These are phyloP conservation scores for Lumbricus terrestris DNA, from an alignment of 2,888 invertebrate species.

Conservation along the genomic window DNA sequence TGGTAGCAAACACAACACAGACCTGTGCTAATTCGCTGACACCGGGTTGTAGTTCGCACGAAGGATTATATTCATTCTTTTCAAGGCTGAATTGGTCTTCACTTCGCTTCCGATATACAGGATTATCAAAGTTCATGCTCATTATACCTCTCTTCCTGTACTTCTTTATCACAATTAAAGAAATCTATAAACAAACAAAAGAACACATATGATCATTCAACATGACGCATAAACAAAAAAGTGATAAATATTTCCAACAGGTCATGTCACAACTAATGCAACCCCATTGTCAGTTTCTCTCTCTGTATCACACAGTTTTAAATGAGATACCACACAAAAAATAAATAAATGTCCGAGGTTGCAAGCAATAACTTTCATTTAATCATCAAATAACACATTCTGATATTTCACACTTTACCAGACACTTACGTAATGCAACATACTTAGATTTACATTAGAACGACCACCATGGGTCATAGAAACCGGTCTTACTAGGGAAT, in stretches of 20 bases:
- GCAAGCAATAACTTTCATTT: background rate
- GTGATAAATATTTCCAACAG: background rate
- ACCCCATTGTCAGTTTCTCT: too few relatives aligned
- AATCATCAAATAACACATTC: background rate
- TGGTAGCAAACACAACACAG: background rate
- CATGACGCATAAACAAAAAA: background rate
- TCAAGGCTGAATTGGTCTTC: conserved; percentile 39
- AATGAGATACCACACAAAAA: background rate
- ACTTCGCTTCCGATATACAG: conserved; percentile 94
- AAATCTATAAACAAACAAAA: background rate
- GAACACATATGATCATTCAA: background rate
- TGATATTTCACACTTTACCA: background rate
- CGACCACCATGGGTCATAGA: background rate
- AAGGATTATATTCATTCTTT: conserved; percentile 38
- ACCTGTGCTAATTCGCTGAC: background rate
- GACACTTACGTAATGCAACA: background rate
- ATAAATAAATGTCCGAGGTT: background rate
- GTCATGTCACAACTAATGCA: background rate
- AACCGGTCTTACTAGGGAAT: background rate
- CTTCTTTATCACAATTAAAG: background rate
- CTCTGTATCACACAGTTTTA: background rate
- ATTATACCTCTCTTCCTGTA: conserved; percentile 59
- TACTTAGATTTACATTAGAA: background rate
- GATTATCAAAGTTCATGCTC: conserved; percentile 98
- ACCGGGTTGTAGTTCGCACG: conserved; percentile 31